phyloP scores from a whole-genome alignment of 2,113 vertebrate genomes.

The Parus major region DNA sequence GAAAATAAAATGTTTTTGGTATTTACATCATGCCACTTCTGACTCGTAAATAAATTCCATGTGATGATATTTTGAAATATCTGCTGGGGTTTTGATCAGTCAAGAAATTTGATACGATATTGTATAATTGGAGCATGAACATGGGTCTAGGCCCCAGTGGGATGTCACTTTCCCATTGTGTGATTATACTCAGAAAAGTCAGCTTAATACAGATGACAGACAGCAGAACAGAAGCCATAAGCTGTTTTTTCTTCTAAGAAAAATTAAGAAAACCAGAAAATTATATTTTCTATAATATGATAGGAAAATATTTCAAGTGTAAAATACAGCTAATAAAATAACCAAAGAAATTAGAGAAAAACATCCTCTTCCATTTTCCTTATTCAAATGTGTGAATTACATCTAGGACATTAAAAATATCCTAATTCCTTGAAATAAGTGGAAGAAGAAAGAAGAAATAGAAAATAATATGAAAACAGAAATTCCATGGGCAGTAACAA shows the following conservation, averaged over 20 bases:
- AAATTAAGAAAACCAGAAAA: background rate
- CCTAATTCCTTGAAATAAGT: background rate
- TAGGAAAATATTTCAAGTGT: background rate
- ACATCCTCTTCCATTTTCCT: fast-evolving
- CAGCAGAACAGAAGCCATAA: background rate
- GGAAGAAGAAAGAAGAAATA: background rate
- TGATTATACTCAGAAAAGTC: background rate
- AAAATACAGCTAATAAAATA: background rate
- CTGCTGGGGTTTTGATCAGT: background rate
- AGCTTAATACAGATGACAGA: background rate
- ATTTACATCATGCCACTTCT: background rate
- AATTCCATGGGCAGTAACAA: background rate
- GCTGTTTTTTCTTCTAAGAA: background rate
- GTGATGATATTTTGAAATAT: background rate
- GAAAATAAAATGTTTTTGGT: background rate
- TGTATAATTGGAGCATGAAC: background rate
- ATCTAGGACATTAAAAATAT: background rate
- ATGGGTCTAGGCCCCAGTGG: background rate
- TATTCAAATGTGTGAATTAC: background rate
- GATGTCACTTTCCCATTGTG: background rate
- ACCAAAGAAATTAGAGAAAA: background rate
- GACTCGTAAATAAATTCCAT: background rate
- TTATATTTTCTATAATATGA: background rate
- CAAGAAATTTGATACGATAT: background rate
- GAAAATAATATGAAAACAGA: background rate